Evolutionary conservation across 2,797 vertebrate genomes (phyloP).

Genomic region (Acrocephalus scirpaceus): DNA sequence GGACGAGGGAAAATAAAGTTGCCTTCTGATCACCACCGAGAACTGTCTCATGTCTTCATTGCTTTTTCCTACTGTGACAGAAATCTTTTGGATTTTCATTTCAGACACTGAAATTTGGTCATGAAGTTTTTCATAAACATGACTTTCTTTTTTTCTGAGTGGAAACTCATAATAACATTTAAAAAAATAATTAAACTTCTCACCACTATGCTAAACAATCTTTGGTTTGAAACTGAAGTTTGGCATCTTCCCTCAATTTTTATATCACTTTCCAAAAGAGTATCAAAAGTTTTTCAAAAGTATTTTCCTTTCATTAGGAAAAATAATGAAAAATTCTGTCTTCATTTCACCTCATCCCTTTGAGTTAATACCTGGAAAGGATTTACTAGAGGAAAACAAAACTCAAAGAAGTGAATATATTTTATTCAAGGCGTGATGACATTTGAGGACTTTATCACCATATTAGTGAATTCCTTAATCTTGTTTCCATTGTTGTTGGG

Average conservation of each 20-base stretch:
- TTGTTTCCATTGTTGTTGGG: background rate
- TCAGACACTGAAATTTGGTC: background rate
- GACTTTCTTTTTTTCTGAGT: accelerated
- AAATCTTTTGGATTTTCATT: background rate
- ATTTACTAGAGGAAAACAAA: background rate
- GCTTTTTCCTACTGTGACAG: no score
- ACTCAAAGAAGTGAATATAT: background rate
- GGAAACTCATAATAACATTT: background rate
- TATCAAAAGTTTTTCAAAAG: background rate
- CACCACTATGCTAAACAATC: background rate
- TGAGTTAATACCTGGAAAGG: background rate
- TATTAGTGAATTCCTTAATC: background rate
- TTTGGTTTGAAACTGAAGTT: background rate
- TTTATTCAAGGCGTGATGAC: background rate
- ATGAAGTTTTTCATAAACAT: background rate
- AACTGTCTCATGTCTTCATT: no score
- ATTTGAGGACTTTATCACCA: background rate
- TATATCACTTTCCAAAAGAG: background rate
- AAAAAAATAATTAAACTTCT: background rate
- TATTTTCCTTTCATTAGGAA: background rate
- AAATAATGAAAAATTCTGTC: background rate
- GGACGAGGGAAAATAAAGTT: no score
- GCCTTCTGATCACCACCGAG: no score
- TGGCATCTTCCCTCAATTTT: background rate
- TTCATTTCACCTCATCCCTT: background rate